Evolutionary conservation across 2,797 vertebrate genomes (phyloP), one percentile per base, ranked within the genome.

Genomic region (Hypotaenidia philippensis): DNA sequence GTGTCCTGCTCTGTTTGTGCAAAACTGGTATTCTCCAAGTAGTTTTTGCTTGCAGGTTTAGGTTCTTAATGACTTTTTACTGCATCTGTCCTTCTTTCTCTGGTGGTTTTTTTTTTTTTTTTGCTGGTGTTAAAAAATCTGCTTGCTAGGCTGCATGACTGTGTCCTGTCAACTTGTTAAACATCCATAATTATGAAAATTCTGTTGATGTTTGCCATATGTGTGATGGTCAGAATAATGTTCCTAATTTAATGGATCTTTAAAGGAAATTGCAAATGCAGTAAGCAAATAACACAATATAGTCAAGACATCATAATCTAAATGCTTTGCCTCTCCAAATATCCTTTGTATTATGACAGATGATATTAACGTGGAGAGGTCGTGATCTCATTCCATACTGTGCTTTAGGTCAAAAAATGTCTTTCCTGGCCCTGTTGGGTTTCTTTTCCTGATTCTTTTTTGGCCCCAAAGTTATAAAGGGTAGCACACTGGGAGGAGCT

Each of bases 361-460:
- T 21, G 21, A 22, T 47, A 47, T 47, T 32, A 29, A 26, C 59
- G 15, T 52, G 10, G 56, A 65, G 41, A 84, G n/a, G 13, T 87
- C 31, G 87, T 77, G 45, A 36, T 90, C 44, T 79, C 26, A 32
- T 83, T 82, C 31, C 15, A 11, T 55, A 20, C 22, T 45, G 8
- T 49, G 55, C 70, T 66, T 78, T 32, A 26, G 31, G 6, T 47
- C 49, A 56, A 68, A 57, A 85, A 20, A 5, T 3, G 14, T 23
- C 7, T 41, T 9, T 3, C 1, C 9, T 16, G 3, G 10, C 13
- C 13, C 59, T 18, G 8, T 10, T 7, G 5, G 10, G 32, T 18
- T 40, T 34, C 64, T 25, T 21, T 29, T 5, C 6, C 17, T 4
- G 5, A 6, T 57, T 61, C 77, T 11, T 14, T 90, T 79, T 83